Conservation (phyloP, 2,888 invertebrate genomes). For the Reticulitermes lucifugus region DNA sequence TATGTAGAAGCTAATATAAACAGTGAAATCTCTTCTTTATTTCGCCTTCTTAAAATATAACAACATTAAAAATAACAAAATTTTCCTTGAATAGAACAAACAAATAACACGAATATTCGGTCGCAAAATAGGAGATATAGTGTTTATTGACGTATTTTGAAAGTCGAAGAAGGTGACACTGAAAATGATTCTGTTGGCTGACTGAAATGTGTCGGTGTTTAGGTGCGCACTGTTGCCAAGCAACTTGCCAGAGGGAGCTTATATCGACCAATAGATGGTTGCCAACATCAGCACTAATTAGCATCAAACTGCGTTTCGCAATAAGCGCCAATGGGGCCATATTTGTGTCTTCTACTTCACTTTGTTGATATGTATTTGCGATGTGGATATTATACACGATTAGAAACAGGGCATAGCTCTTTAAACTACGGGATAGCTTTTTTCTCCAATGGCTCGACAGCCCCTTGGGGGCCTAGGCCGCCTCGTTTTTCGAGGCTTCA, state of each 20-base stretch:
- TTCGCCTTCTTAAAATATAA: neutral
- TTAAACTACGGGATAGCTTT: too few relatives aligned
- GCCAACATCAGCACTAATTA: slow-evolving; percentile 30
- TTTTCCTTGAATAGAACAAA: neutral
- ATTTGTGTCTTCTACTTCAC: too few relatives aligned
- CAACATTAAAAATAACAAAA: neutral
- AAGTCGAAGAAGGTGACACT: slow-evolving; percentile 4
- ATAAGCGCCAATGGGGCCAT: neutral
- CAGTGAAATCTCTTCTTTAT: neutral
- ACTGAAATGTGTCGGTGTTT: slow-evolving; percentile 18
- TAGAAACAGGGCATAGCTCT: too few relatives aligned
- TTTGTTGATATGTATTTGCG: too few relatives aligned
- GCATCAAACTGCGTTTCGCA: neutral
- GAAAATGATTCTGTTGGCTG: neutral
- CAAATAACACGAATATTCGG: neutral
- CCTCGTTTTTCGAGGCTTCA: too few relatives aligned
- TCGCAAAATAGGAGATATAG: neutral
- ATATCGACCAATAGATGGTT: slow-evolving; percentile 9
- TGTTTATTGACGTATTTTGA: slow-evolving; percentile 14
- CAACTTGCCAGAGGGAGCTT: slow-evolving; percentile 2
- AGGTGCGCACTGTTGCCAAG: slow-evolving; percentile 32
- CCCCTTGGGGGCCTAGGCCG: too few relatives aligned
- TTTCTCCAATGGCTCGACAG: too few relatives aligned
- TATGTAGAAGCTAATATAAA: too few relatives aligned
- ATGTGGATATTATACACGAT: too few relatives aligned